Percentiles rank a stretch among this genome's conserved stretches.
Conservation (phyloP, 2,113 vertebrate species). For the Dunckerocampus dactyliophorus region DNA sequence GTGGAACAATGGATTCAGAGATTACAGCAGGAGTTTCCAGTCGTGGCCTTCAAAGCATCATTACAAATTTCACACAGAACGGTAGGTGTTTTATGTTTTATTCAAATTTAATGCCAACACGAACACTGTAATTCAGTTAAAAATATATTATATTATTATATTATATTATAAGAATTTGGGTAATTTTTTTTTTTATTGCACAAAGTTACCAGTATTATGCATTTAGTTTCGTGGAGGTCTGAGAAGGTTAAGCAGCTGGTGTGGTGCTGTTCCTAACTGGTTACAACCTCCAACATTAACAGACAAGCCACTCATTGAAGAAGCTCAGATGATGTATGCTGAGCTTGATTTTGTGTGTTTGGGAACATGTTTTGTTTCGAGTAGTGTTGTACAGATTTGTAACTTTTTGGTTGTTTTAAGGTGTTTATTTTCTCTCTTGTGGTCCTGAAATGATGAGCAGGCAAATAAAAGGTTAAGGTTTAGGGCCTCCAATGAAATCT, state of each 20-base stretch:
- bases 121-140: background rate
- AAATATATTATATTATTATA: background rate
- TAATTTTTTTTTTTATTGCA: too few species aligned
- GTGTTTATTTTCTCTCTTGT: background rate
- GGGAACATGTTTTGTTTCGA: slow-evolving; percentile 27
- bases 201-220: too few species aligned
- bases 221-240: slow-evolving; percentile 44
- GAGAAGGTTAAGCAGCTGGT: slow-evolving; percentile 65
- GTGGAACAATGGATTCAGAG: slow-evolving; percentile 80
- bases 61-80: slow-evolving; percentile 66
- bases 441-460: slow-evolving; percentile 49
- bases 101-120: too few species aligned
- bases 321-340: slow-evolving; percentile 25
- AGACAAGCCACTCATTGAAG: slow-evolving; percentile 20
- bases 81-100: slow-evolving; percentile 45
- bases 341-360: slow-evolving; percentile 36
- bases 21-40: slow-evolving; percentile 84
- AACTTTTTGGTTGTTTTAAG: background rate
- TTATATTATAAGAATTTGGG: too few species aligned
- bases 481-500: slow-evolving; percentile 33
- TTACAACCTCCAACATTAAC: slow-evolving; percentile 64
- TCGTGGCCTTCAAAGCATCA: slow-evolving; percentile 85
- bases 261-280: slow-evolving; percentile 62
- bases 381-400: too few species aligned
- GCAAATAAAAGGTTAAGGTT: slow-evolving; percentile 60